phyloP scores from a whole-genome alignment of 2,797 vertebrate species.

The Setipinna tenuifilis region DNA sequence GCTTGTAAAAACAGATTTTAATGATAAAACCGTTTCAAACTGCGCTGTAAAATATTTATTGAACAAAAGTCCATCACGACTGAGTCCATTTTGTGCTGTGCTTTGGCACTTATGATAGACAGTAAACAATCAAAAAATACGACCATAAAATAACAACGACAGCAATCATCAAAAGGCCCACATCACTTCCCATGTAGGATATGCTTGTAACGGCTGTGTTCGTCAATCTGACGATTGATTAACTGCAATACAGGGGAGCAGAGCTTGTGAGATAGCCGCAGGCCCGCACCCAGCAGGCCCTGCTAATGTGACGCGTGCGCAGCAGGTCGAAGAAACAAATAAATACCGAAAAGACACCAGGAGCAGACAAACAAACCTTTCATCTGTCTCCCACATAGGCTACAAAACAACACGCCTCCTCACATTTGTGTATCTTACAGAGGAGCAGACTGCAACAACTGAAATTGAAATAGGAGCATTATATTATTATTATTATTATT shows the following conservation, averaged over 20 bases:
- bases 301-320: slow-evolving; percentile 19
- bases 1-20: slow-evolving; percentile 22
- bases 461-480: not conserved
- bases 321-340: slow-evolving; percentile 18
- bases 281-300: slow-evolving; percentile 1
- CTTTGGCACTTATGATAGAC: slow-evolving; percentile 22
- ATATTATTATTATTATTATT: not conserved
- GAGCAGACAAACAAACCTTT: not conserved
- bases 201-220: slow-evolving; percentile 22
- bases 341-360: slow-evolving; percentile 22
- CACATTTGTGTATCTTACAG: slow-evolving; percentile 2
- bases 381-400: slow-evolving; percentile 9
- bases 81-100: slow-evolving; percentile 19
- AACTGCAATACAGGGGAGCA: slow-evolving; percentile 18
- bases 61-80: slow-evolving; percentile 8
- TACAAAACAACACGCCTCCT: slow-evolving; percentile 18
- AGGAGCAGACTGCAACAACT: slow-evolving; percentile 20
- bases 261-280: slow-evolving; percentile 2
- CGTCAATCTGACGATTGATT: slow-evolving; percentile 16
- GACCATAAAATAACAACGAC: slow-evolving; percentile 18
- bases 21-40: slow-evolving; percentile 25
- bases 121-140: slow-evolving; percentile 17
- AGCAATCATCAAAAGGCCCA: not conserved
- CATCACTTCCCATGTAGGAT: slow-evolving; percentile 8
- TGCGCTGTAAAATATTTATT: slow-evolving; percentile 26